Conservation (phyloP, 2,888 invertebrate genomes). For the Aporophyla nigra region DNA sequence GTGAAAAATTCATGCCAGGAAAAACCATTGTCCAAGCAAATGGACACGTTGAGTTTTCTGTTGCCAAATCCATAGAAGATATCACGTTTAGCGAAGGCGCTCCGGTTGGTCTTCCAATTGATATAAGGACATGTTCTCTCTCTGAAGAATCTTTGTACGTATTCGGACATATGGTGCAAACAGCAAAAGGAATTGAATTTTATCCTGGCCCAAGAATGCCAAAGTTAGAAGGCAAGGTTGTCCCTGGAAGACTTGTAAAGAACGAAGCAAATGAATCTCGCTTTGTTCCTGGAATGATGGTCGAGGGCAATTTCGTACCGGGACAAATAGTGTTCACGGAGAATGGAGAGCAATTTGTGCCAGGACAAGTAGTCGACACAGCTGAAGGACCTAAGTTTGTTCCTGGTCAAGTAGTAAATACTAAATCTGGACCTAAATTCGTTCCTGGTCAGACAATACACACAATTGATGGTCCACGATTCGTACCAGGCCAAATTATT, state of each 20-base stretch:
- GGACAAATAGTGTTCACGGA: slow-evolving; percentile 93
- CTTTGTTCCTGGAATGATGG: slow-evolving; percentile 93
- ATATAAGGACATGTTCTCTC: slow-evolving; percentile 89
- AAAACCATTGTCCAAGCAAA: slow-evolving; percentile 87
- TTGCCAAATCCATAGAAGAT: slow-evolving; percentile 91
- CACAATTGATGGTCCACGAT: slow-evolving; percentile 93
- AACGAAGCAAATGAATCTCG: slow-evolving; percentile 91
- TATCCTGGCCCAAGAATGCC: slow-evolving; percentile 91
- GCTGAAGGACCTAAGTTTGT: slow-evolving; percentile 93
- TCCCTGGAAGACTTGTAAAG: slow-evolving; percentile 92
- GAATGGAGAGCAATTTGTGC: slow-evolving; percentile 93
- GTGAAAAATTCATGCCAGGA: slow-evolving; percentile 92
- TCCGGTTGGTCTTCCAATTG: slow-evolving; percentile 90
- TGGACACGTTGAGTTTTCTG: slow-evolving; percentile 90
- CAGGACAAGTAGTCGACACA: slow-evolving; percentile 94
- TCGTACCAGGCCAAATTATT: slow-evolving; percentile 95
- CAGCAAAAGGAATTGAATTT: slow-evolving; percentile 92
- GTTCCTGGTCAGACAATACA: slow-evolving; percentile 94
- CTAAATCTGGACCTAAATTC: slow-evolving; percentile 92
- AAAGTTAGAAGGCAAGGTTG: slow-evolving; percentile 90
- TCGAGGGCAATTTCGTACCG: slow-evolving; percentile 92
- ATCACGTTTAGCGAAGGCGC: slow-evolving; percentile 90
- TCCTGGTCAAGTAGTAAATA: slow-evolving; percentile 94
- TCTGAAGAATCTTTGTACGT: slow-evolving; percentile 90
- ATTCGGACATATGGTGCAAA: slow-evolving; percentile 93